Evolutionary conservation across 2,113 vertebrate genomes (phyloP).

Genomic region (Gracilinanus agilis): DNA sequence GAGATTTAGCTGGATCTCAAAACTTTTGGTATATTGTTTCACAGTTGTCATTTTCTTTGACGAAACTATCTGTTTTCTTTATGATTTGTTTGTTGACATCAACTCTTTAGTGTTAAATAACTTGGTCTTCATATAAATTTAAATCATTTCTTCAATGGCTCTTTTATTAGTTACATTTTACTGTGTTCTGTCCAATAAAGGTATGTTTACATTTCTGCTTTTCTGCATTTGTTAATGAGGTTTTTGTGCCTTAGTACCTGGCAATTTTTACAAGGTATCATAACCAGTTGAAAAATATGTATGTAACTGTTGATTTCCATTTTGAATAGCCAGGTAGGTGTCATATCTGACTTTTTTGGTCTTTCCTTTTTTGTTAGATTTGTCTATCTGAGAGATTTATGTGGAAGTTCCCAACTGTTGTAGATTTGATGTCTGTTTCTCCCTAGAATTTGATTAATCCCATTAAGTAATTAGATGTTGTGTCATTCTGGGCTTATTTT

Average conservation of each 20-base stretch:
- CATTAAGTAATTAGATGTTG: neutral
- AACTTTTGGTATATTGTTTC: neutral
- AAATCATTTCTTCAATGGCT: neutral
- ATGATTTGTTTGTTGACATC: neutral
- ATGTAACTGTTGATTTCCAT: neutral
- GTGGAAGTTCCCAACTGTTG: neutral
- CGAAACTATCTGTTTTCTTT: neutral
- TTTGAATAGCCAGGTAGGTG: neutral
- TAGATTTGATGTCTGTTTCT: neutral
- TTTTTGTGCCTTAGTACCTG: neutral
- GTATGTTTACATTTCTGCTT: neutral
- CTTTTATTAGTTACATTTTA: neutral
- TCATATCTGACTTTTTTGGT: neutral
- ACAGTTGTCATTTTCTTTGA: neutral
- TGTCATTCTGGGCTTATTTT: neutral
- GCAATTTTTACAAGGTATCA: neutral
- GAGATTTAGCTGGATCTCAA: neutral
- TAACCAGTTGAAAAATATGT: neutral
- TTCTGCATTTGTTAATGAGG: neutral
- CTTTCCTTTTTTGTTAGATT: neutral
- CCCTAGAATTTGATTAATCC: neutral
- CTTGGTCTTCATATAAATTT: neutral
- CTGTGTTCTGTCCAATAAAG: neutral
- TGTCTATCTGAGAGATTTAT: neutral
- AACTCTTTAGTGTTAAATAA: neutral